A percentile compares a stretch with the other conserved stretches of the same genome.
Evolutionary conservation across 1,140 invertebrate species (phyloP).

Genomic region (Drosophila jambulina): DNA sequence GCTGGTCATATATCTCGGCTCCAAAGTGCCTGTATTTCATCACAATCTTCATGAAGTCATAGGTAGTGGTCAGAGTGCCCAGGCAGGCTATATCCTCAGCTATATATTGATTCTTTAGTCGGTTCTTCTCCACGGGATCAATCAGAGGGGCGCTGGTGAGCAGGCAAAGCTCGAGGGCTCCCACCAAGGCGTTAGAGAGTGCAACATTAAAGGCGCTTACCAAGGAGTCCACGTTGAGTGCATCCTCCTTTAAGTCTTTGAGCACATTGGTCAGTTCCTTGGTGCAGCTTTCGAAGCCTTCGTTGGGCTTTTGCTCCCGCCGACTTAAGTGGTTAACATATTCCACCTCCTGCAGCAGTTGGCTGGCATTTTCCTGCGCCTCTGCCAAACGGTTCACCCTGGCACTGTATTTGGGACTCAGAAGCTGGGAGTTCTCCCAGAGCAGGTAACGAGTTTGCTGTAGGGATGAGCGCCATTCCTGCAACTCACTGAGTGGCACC

Average conservation of each 20-base stretch:
- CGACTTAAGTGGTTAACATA: conserved; percentile 37
- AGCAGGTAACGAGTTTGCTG: conserved; percentile 64
- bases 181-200: conserved; percentile 60
- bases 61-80: conserved; percentile 46
- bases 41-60: conserved; percentile 76
- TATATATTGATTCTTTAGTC: conserved; percentile 89
- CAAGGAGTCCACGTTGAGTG: conserved; percentile 1
- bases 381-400: conserved; percentile 33
- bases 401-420: conserved; percentile 18
- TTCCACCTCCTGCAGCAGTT: conserved; percentile 64
- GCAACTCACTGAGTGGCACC: conserved; percentile 69
- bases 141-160: conserved; percentile 87
- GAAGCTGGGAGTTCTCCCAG: conserved; percentile 66
- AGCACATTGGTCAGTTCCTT: conserved; percentile 33
- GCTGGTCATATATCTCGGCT: conserved; percentile 63
- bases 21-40: conserved; percentile 79
- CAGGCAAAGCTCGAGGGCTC: conserved; percentile 85
- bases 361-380: conserved; percentile 30
- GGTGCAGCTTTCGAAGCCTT: conserved; percentile 50
- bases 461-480: conserved; percentile 62
- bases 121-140: conserved; percentile 91
- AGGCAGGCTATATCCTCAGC: conserved; percentile 87
- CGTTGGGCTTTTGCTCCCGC: conserved; percentile 32
- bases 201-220: conserved; percentile 38
- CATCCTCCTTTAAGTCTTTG: conserved; percentile 9